Evolutionary conservation across 2,888 invertebrate species (phyloP), one percentile per base, ranked within the genome.

Genomic region (Cheilosia vernalis): DNA sequence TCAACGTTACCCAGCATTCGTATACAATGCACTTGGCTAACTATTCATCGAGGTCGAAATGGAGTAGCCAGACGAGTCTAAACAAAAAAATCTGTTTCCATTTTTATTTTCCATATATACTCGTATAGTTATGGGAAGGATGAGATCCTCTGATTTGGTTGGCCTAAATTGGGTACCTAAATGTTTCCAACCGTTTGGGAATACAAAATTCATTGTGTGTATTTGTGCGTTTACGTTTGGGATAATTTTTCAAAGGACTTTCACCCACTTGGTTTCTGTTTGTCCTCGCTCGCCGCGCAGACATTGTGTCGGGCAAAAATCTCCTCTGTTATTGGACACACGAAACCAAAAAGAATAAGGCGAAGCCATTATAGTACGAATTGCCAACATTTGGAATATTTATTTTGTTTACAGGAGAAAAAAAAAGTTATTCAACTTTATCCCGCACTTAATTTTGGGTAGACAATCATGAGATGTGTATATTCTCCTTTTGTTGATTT

Each of bases 241-340:
- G 15, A 19, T 37, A 51, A 24, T 70, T 70, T 70, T 70, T 70
- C 30, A 24, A 72, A 72, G 53, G 27, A 30, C 53, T 61, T 51
- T 53, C 51, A 10, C 53, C 21, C 30, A 10, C 40, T 47, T n/a
- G 15, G 33, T 33, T 9, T 5, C 33, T 47, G 0, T 49, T 49
- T 58, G 5, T 37, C 37, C 37, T 37, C 21, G 37, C 42, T 47
- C 55, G 27, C 13, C 21, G 21, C 58, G 24, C 42, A 80, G 80
- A 80, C 80, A 40, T 74, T 81, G 33, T 81, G 81, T 49, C 74
- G 61, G 69, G 63, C 0, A 15, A 42, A 63, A 24, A 19, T 66
- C 19, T 60, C 40, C 37, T 30, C 27, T 10, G 13, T 9, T 1
- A 55, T 30, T 30, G 30, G 30, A 9, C 30, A 4, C 21, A 10